Evolutionary conservation across 2,797 vertebrate genomes (phyloP), one percentile per base, ranked within the genome.

Genomic region (Anguilla megastoma): DNA sequence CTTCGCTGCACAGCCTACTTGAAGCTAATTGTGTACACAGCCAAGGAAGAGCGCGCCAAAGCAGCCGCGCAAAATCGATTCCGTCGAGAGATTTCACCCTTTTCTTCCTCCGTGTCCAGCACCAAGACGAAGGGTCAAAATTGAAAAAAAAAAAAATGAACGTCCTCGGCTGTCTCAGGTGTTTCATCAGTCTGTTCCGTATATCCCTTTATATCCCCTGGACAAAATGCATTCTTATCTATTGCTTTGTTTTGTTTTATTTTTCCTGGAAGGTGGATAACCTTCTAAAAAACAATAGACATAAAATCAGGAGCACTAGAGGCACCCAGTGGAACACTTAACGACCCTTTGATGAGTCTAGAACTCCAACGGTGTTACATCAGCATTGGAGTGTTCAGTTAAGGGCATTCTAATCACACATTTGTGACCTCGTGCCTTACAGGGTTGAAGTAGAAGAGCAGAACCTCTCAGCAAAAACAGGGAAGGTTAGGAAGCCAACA

Each of bases 11-110:
- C 86, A 88, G 88, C 90, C 91, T 87, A 87, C 92, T 92, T 88
- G 90, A 90, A 90, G 89, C 91, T 90, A 90, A 92, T 90, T 90
- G 90, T 92, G 89, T 91, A 41, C 91, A 91, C 89, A 89, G 90
- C 89, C 71, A 16, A 41, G 66, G 45, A 63, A 52, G 24, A n/a
- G 16, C 41, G 16, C 0, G 24, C 66, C 45, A 27, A 33, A 86
- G n/a, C 86, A 48, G 89, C 87, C 74, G 66, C 87, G 90, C 88
- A 90, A 91, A 91, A 92, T 90, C 87, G 87, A 91, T 89, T 86
- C 86, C 86, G 54, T 90, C 87, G 88, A 87, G 84, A 87, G 88
- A 90, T 87, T 91, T 90, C 85, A 50, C 60, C 88, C 66, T 80
- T 87, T n/a, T 45, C 48, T 85, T 36, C 86, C 52, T 69, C 24